Conservation (phyloP, 2,797 vertebrate genomes). For the Petrocephalus sullivani region DNA sequence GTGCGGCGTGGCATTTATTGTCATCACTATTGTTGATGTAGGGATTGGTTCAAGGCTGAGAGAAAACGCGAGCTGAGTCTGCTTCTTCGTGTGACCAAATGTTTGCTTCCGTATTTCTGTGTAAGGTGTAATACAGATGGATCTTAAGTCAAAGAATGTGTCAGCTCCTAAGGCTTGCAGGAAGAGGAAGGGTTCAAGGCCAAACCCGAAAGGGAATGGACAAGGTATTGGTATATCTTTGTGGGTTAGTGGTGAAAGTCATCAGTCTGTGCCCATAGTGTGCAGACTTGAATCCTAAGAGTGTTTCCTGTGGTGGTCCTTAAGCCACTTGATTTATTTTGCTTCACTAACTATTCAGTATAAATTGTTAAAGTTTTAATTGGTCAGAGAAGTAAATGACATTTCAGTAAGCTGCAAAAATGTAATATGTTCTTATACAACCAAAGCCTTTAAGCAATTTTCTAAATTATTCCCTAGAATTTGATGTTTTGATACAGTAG, state of each 20-base stretch:
- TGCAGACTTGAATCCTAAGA: background rate
- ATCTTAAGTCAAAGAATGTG: slow-evolving; percentile 26
- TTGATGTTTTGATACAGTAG: background rate
- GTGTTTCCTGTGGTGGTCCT: background rate
- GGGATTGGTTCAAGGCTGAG: background rate
- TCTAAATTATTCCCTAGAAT: background rate
- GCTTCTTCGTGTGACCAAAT: background rate
- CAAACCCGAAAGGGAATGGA: slow-evolving; percentile 33
- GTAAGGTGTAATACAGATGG: slow-evolving; percentile 26
- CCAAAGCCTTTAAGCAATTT: background rate
- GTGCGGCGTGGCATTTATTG: background rate
- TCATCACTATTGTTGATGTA: background rate
- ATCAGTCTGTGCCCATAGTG: background rate
- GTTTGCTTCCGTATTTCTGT: slow-evolving; percentile 19
- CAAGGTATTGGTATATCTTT: slow-evolving; percentile 29
- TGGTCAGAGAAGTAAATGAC: background rate
- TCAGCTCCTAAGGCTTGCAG: slow-evolving; percentile 29
- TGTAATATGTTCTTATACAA: background rate
- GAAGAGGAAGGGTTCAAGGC: slow-evolving; percentile 39
- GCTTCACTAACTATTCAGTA: background rate
- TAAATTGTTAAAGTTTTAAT: background rate
- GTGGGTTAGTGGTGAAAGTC: background rate
- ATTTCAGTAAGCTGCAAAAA: background rate
- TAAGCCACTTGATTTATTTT: background rate
- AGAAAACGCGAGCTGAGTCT: background rate